Percentiles rank a stretch among this genome's conserved stretches.
Evolutionary conservation across 2,797 vertebrate species (phyloP).

Genomic region (Ctenopoma multispine): DNA sequence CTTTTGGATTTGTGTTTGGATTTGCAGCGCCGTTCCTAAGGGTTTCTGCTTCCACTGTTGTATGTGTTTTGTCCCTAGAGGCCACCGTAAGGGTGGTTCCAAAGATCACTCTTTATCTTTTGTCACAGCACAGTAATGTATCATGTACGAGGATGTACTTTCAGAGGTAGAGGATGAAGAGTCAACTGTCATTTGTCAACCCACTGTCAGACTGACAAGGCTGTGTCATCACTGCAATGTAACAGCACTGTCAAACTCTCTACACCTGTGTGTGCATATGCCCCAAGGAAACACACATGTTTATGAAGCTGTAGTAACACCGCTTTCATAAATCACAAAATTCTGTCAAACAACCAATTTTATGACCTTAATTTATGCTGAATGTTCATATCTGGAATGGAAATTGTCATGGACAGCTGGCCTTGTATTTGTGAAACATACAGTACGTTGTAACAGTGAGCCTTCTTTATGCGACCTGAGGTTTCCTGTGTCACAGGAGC

Average conservation of each 20-base stretch:
- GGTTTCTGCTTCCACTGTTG: too few species aligned
- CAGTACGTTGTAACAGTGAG: not conserved
- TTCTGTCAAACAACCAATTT: not conserved
- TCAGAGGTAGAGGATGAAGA: not conserved
- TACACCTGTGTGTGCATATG: not conserved
- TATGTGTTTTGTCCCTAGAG: too few species aligned
- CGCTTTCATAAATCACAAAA: slow-evolving; percentile 8
- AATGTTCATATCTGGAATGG: not conserved
- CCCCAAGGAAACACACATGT: slow-evolving; percentile 5
- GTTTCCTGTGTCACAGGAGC: slow-evolving; percentile 6
- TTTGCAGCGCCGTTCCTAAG: too few species aligned
- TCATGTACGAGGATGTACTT: slow-evolving; percentile 3
- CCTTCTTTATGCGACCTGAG: not conserved
- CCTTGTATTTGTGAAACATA: not conserved
- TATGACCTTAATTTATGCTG: slow-evolving; percentile 4
- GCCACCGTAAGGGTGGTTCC: too few species aligned
- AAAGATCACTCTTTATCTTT: not conserved
- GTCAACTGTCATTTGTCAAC: slow-evolving; percentile 9
- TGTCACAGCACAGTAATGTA: not conserved
- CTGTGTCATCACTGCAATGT: not conserved
- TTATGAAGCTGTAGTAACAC: slow-evolving; percentile 10
- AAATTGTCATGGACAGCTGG: not conserved
- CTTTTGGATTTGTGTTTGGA: too few species aligned
- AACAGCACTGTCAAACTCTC: slow-evolving; percentile 10
- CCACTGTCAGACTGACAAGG: slow-evolving; percentile 7